These are phyloP conservation scores for Chloroceryle aenea DNA, from an alignment of 2,113 vertebrate genomes.

Conservation along the genomic window DNA sequence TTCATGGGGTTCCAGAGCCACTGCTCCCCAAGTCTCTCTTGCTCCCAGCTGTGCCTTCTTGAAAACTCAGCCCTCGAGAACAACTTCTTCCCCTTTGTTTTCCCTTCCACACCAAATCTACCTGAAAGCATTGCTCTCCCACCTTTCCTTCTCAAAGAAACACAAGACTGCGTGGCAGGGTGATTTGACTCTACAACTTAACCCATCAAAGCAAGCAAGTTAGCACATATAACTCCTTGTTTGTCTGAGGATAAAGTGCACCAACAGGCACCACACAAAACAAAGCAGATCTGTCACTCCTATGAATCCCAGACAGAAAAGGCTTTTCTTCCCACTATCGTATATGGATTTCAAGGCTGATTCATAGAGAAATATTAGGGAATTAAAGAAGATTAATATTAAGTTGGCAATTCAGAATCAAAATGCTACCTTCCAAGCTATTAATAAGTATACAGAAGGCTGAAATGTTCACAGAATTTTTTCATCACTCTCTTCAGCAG, in stretches of 20 bases:
- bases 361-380: not conserved
- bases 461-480: not conserved
- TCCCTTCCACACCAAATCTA: not conserved
- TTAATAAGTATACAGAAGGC: not conserved
- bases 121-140: not conserved
- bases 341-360: not conserved
- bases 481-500: not conserved
- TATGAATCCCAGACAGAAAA: not conserved
- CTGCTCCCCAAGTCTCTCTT: not conserved
- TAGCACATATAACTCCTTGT: not conserved
- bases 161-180: not conserved
- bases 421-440: not conserved
- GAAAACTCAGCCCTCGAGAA: not conserved
- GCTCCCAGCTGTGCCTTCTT: not conserved
- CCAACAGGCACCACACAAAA: slow-evolving; percentile 16
- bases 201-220: not conserved
- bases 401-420: not conserved
- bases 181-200: not conserved
- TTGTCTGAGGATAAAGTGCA: not conserved
- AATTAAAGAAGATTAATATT: not conserved
- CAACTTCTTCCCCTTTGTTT: not conserved
- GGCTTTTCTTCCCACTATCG: not conserved
- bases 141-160: not conserved
- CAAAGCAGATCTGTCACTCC: slow-evolving; percentile 8
- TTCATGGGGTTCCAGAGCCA: not conserved